Evolutionary conservation across 1,140 invertebrate species (phyloP), one percentile per base, ranked within the genome.

Genomic region (Reticulitermes speratus): DNA sequence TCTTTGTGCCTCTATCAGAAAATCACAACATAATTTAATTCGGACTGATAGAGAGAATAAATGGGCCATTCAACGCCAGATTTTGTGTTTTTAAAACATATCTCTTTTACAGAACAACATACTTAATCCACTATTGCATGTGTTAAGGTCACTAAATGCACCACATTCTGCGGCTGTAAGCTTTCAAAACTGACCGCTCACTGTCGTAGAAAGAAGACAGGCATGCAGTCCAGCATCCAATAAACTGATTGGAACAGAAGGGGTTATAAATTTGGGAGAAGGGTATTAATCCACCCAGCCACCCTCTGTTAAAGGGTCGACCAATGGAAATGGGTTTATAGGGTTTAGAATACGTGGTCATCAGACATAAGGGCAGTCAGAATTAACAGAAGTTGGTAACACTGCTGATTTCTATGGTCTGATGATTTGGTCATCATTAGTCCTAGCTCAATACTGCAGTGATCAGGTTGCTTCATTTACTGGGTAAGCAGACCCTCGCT

Each of bases 381-480:
- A 75, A 14, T 75, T 75, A 75, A 75, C 65, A 25, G n/a, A 75
- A 75, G 65, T 16, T 75, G 65, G 65, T 30, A 25, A 16, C 25
- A 11, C 65, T 75, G 65, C 25, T 75, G 65, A 75, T 75, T 75
- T 75, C 65, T 30, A 75, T 75, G 65, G 65, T 30, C 65, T 30
- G 65, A 14, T 16, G 65, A 75, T 75, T 75, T 75, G 65, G 65
- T 6, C 65, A 75, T 75, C 65, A 75, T 75, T 75, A 75, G 65
- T 30, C 65, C n/a, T 14, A 75, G 65, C n/a, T 75, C 65, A 75
- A 30, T 30, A 75, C 7, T 55, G 52, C 52, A 55, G 45, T 48
- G 59, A 65, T n/a, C 59, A 65, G 65, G 65, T 75, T 75, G 65
- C 65, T 75, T 75, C 65, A 75, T 75, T 75, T 75, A 75, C 65